A percentile compares a stretch with the other conserved stretches of the same genome.
Evolutionary conservation across 2,797 vertebrate species (phyloP).

Genomic region (Falco biarmicus): DNA sequence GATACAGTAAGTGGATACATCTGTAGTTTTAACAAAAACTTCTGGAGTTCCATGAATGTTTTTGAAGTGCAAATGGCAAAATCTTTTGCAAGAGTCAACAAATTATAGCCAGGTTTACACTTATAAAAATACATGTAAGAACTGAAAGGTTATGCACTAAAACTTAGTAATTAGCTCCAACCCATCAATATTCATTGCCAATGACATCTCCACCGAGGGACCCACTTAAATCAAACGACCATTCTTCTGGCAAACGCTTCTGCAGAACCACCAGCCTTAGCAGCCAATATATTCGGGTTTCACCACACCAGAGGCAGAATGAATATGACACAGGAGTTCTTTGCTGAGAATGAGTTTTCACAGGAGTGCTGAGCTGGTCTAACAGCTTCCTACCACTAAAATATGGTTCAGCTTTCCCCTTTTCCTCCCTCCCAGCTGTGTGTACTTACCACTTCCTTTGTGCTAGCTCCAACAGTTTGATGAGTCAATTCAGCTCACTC

Average conservation of each 20-base stretch:
- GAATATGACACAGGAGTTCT: slow-evolving; percentile 12
- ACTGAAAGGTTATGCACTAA: neutral
- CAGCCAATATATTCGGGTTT: slow-evolving; percentile 13
- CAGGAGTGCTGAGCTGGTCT: slow-evolving; percentile 53
- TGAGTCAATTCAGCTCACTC: slow-evolving; percentile 63
- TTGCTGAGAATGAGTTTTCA: slow-evolving; percentile 29
- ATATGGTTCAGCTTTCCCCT: slow-evolving; percentile 42
- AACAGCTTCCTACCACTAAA: slow-evolving; percentile 60
- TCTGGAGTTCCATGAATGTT: neutral
- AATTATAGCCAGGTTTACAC: neutral
- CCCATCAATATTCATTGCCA: neutral
- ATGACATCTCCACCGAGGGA: neutral
- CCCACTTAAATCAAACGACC: neutral
- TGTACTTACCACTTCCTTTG: slow-evolving; percentile 60
- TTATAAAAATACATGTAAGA: slow-evolving; percentile 4
- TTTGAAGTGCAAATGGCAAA: slow-evolving; percentile 31
- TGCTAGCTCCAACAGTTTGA: slow-evolving; percentile 63
- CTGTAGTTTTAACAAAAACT: slow-evolving; percentile 16
- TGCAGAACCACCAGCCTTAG: slow-evolving; percentile 1
- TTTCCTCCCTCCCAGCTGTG: slow-evolving; percentile 51
- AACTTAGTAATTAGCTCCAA: slow-evolving; percentile 1
- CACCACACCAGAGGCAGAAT: slow-evolving; percentile 2
- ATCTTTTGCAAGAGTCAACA: slow-evolving; percentile 2
- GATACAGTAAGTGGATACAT: slow-evolving; percentile 10
- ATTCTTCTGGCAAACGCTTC: neutral